phyloP scores from a whole-genome alignment of 2,888 invertebrate species.

The Toxonevra muliebris region DNA sequence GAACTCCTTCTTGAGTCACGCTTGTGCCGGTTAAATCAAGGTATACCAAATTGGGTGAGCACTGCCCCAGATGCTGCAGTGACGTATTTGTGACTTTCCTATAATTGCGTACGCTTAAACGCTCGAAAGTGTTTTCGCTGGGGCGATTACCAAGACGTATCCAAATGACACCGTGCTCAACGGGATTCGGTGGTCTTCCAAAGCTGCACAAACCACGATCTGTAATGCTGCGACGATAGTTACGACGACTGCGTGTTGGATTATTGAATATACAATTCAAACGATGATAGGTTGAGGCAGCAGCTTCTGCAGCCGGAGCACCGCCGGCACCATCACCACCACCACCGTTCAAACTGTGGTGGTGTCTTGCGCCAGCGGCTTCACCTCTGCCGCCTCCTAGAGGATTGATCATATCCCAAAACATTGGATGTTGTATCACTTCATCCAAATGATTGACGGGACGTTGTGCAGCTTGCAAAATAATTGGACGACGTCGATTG shows the following conservation, averaged over 20 bases:
- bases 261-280: slow-evolving; percentile 24
- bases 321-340: slow-evolving; percentile 45
- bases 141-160: slow-evolving; percentile 61
- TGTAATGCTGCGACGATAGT: slow-evolving; percentile 48
- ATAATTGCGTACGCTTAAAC: slow-evolving; percentile 70
- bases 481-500: slow-evolving; percentile 35
- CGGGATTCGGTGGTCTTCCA: slow-evolving; percentile 58
- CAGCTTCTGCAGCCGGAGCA: neutral
- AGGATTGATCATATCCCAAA: slow-evolving; percentile 60
- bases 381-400: slow-evolving; percentile 43
- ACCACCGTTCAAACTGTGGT: slow-evolving; percentile 26
- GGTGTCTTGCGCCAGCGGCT: slow-evolving; percentile 13
- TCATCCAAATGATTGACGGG: slow-evolving; percentile 48
- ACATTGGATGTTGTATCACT: slow-evolving; percentile 56
- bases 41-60: slow-evolving; percentile 69
- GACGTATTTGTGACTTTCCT: slow-evolving; percentile 72
- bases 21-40: slow-evolving; percentile 76
- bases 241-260: neutral
- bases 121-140: slow-evolving; percentile 66
- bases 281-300: slow-evolving; percentile 36
- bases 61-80: slow-evolving; percentile 70
- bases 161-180: slow-evolving; percentile 61
- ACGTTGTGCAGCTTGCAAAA: slow-evolving; percentile 40
- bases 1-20: slow-evolving; percentile 71
- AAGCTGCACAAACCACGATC: slow-evolving; percentile 63